Conservation (phyloP, 2,113 vertebrate species). For the Aramus guarauna region DNA sequence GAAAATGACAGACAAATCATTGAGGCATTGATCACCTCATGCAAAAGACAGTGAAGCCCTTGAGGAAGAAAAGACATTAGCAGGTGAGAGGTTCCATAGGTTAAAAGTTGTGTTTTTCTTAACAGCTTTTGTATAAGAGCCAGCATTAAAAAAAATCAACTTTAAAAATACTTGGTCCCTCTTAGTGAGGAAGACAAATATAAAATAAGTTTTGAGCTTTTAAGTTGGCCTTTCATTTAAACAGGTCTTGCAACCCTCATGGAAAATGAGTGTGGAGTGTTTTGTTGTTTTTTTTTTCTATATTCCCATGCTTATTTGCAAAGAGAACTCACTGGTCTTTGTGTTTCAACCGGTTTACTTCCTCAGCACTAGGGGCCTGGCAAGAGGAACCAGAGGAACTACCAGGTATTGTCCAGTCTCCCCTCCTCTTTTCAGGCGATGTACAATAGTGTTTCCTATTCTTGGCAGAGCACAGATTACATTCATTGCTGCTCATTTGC, state of each 20-base stretch:
- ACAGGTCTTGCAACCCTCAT: not conserved
- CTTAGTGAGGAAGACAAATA: not conserved
- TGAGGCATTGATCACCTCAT: not conserved
- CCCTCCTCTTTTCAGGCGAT: constrained; percentile 7
- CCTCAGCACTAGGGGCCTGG: constrained; percentile 7
- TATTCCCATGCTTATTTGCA: constrained; percentile 8
- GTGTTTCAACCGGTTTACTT: constrained; percentile 11
- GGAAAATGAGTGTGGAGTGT: not conserved
- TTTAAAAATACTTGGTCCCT: not conserved
- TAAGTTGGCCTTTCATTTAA: not conserved
- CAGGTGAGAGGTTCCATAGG: not conserved
- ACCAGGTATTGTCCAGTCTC: constrained; percentile 54
- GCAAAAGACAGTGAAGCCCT: not conserved
- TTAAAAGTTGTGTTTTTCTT: not conserved
- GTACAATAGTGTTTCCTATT: constrained; percentile 39
- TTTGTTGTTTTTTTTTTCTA: not conserved
- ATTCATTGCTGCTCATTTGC: constrained; percentile 27
- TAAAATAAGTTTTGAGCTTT: not conserved
- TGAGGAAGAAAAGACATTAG: not conserved
- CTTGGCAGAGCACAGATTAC: constrained; percentile 4
- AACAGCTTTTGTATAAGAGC: not conserved
- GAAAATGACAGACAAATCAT: not conserved
- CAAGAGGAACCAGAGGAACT: constrained; percentile 31
- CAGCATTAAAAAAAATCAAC: not conserved
- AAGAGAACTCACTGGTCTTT: not conserved